Percentiles rank a stretch among this genome's conserved stretches.
These are phyloP conservation scores for Actinia tenebrosa DNA, from an alignment of 64 coral and sea anemone species.

Conservation along the genomic window DNA sequence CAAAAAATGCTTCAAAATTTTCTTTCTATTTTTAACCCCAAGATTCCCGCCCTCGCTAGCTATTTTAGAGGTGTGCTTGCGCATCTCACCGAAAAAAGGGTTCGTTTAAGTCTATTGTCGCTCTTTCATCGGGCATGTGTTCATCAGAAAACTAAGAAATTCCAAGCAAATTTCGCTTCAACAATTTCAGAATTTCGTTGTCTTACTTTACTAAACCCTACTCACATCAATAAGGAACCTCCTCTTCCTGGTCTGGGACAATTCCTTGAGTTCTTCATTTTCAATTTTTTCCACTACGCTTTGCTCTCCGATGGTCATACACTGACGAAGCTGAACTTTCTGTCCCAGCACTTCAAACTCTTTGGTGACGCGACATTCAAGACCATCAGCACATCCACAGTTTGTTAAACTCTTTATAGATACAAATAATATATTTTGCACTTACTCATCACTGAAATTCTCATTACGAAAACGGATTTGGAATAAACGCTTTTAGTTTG, in stretches of 20 bases:
- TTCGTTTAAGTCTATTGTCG: too few species aligned
- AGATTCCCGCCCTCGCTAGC: too few species aligned
- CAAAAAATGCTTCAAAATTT: too few species aligned
- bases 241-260: conserved; percentile 24
- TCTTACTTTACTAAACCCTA: background rate
- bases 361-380: conserved; percentile 59
- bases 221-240: conserved; percentile 37
- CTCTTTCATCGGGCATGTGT: too few species aligned
- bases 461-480: background rate
- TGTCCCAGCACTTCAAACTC: conserved; percentile 32
- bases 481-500: background rate
- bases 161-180: too few species aligned
- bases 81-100: too few species aligned
- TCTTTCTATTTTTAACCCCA: too few species aligned
- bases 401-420: conserved; percentile 31
- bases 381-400: conserved; percentile 65
- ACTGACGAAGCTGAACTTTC: conserved; percentile 49
- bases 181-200: background rate
- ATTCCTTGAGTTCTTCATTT: conserved; percentile 28
- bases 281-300: conserved; percentile 11
- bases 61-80: too few species aligned
- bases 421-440: background rate
- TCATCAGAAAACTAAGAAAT: too few species aligned
- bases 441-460: too few species aligned
- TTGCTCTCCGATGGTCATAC: conserved; percentile 29